Conservation (phyloP, 2,113 vertebrate species). For the Rhadina sibilatrix region DNA sequence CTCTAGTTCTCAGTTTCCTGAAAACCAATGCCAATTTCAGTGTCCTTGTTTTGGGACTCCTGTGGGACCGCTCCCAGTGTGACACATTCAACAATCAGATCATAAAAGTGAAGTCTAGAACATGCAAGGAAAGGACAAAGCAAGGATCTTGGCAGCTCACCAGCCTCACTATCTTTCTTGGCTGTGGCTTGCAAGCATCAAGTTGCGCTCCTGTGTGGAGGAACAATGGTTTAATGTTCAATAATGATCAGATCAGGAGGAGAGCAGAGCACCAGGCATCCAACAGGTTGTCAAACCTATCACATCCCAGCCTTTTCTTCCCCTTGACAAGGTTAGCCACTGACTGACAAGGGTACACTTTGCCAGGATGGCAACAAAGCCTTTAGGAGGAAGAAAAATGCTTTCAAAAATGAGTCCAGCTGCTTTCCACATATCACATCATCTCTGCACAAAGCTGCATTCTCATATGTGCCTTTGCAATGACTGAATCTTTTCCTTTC, state of each 20-base stretch:
- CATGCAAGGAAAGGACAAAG: not conserved
- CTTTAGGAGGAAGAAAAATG: conserved; percentile 22
- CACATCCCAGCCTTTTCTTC: conserved; percentile 67
- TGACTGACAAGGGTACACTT: conserved; percentile 65
- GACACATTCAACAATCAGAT: not conserved
- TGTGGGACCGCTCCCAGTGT: not conserved
- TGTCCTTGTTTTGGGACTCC: not conserved
- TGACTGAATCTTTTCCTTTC: not conserved
- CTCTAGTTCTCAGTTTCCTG: not conserved
- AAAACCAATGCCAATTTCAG: not conserved
- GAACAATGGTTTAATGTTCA: conserved; percentile 65
- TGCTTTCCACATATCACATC: not conserved
- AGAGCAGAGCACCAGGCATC: conserved; percentile 67
- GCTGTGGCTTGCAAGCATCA: conserved; percentile 50
- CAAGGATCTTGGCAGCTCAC: conserved; percentile 52
- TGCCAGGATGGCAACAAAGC: conserved; percentile 34
- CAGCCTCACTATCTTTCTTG: conserved; percentile 45
- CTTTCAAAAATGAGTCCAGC: not conserved
- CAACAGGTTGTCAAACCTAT: conserved; percentile 69
- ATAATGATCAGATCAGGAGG: conserved; percentile 69
- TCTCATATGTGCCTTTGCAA: conserved; percentile 19
- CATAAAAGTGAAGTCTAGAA: not conserved
- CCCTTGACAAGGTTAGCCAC: conserved; percentile 73
- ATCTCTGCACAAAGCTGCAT: not conserved
- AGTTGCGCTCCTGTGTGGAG: conserved; percentile 53